A percentile compares a stretch with the other conserved stretches of the same genome.
phyloP scores from a whole-genome alignment of 2,888 invertebrate genomes.

The Seira ritae region DNA sequence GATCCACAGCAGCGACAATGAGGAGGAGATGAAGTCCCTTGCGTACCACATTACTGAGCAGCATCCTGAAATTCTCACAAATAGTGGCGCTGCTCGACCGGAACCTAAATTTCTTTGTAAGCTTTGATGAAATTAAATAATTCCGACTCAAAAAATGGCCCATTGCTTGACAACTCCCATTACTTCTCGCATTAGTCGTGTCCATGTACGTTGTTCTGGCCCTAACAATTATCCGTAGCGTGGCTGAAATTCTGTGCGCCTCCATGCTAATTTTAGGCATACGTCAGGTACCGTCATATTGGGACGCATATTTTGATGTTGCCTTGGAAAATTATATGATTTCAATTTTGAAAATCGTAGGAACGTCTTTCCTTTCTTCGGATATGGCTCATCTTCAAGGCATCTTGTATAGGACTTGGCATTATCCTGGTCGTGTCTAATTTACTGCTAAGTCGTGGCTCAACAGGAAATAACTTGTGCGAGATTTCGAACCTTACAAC shows the following conservation, averaged over 20 bases:
- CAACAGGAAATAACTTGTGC: neutral
- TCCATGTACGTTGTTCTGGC: neutral
- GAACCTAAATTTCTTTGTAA: too few relatives aligned
- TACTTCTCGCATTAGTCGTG: too few relatives aligned
- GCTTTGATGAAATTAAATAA: too few relatives aligned
- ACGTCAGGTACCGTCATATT: neutral
- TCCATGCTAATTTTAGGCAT: neutral
- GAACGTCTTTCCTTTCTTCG: slow-evolving; percentile 21
- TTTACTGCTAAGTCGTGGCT: neutral
- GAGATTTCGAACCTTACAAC: neutral
- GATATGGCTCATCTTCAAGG: slow-evolving; percentile 31
- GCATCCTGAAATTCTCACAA: too few relatives aligned
- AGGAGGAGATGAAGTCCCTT: too few relatives aligned
- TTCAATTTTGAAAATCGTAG: slow-evolving; percentile 28
- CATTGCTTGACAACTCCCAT: too few relatives aligned
- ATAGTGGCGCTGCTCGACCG: too few relatives aligned
- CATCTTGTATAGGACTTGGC: neutral
- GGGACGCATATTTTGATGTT: too few relatives aligned
- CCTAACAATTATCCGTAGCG: neutral
- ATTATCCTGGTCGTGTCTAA: slow-evolving; percentile 7
- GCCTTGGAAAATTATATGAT: slow-evolving; percentile 11
- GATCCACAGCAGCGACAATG: too few relatives aligned
- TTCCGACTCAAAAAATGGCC: too few relatives aligned
- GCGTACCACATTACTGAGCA: too few relatives aligned
- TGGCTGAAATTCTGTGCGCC: neutral